Percentiles rank a stretch among this genome's conserved stretches.
phyloP scores from a whole-genome alignment of 2,888 invertebrate genomes.

The Ochlodes sylvanus region DNA sequence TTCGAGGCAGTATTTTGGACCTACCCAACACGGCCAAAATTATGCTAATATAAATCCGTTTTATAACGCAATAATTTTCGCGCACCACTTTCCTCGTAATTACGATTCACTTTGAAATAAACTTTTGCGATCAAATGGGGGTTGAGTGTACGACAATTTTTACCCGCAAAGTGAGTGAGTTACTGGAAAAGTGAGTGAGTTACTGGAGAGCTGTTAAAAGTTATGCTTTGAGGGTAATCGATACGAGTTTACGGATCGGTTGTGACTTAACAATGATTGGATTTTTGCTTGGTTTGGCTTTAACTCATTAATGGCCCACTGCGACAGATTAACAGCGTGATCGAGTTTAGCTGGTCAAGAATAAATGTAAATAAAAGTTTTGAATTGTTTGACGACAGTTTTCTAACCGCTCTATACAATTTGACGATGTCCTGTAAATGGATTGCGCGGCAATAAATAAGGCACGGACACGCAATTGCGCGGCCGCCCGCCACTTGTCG shows the following conservation, averaged over 20 bases:
- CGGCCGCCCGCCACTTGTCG: conserved; percentile 16
- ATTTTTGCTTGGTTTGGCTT: conserved; percentile 18
- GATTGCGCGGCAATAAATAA: conserved; percentile 12
- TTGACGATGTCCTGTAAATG: not conserved
- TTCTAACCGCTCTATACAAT: not conserved
- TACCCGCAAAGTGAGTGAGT: conserved; percentile 22
- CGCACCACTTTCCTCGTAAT: conserved; percentile 19
- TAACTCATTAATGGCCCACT: no score
- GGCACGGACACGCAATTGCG: conserved; percentile 21
- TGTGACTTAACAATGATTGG: conserved; percentile 12
- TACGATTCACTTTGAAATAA: conserved; percentile 23
- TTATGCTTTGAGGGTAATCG: conserved; percentile 15
- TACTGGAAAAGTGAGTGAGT: conserved; percentile 21
- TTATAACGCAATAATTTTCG: conserved; percentile 26
- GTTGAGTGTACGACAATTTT: conserved; percentile 23
- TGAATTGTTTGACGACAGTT: conserved; percentile 1
- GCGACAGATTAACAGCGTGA: no score
- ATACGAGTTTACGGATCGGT: conserved; percentile 20
- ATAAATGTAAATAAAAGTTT: not conserved
- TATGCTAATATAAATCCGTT: conserved; percentile 5
- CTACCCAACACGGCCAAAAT: no score
- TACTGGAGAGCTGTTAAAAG: conserved; percentile 29
- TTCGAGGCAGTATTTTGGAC: no score
- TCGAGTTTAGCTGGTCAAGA: no score
- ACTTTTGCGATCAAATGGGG: conserved; percentile 25